Evolutionary conservation across 2,113 vertebrate species (phyloP), one percentile per base, ranked within the genome.

Genomic region (Eleginops maclovinus): DNA sequence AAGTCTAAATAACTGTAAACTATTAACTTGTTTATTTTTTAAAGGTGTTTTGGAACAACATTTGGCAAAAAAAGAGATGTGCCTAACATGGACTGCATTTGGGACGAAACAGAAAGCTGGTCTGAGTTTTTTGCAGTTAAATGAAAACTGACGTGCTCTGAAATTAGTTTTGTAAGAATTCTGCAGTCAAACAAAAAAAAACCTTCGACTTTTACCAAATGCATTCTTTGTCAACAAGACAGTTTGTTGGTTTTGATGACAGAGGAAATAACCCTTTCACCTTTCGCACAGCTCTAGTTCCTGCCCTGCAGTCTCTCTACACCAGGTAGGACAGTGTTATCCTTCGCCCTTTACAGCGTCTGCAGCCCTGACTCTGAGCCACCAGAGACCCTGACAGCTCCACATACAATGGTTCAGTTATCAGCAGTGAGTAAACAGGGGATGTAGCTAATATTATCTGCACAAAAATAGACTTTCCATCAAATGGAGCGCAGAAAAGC

Each of bases 381-480:
- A 82, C 82, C 75, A 24, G 69, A 72, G 86, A 88, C 70, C 53
- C 75, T 69, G 72, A 67, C 74, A 75, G 71, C 77, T 82, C 79
- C 74, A 51, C 54, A 81, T 83, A 92, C 88, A 94, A 92, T 91
- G 72, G 87, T 83, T 83, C 54, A 67, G 79, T 90, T 93, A 93
- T 94, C 94, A 94, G 73, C 90, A 85, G 47, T 75, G 55, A 75
- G 86, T 90, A 94, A 94, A 95, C 94, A 94, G 66, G 86, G 81
- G 88, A 92, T 92, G 91, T 87, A 86, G 93, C 90, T 92, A 94
- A 92, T 90, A 90, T 91, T 91, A 91, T 90, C 86, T 72, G 75
- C 73, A 80, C 88, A 86, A 90, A 92, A 91, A 94, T 92, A 92
- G 84, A 88, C 81, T 93, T 94, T 94, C 93, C 93, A 94, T 85